phyloP scores from a whole-genome alignment of 2,797 vertebrate species.

The Cygnus olor region DNA sequence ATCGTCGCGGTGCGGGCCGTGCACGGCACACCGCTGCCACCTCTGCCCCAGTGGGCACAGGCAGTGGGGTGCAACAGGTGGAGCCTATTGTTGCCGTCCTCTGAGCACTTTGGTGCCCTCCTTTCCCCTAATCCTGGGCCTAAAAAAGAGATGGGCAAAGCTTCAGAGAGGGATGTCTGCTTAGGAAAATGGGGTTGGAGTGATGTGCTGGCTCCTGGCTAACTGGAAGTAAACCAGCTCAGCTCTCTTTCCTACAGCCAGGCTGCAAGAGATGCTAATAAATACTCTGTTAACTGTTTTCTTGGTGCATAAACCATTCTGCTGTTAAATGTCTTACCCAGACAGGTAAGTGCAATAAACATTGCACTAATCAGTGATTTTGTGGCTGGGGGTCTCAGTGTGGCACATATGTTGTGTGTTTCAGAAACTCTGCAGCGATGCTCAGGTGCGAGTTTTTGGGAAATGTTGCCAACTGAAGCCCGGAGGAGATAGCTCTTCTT shows the following conservation, averaged over 20 bases:
- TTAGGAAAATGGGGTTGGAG: not conserved
- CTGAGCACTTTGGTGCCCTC: not conserved
- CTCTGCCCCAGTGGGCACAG: not conserved
- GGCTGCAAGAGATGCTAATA: not conserved
- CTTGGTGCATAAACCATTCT: not conserved
- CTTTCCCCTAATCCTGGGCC: not conserved
- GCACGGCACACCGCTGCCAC: not conserved
- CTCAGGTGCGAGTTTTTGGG: conserved; percentile 90
- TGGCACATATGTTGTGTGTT: conserved; percentile 17
- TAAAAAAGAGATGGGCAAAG: not conserved
- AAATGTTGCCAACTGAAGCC: conserved; percentile 93
- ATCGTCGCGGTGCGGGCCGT: not conserved
- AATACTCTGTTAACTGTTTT: not conserved
- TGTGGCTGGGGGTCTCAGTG: not conserved
- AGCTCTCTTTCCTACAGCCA: not conserved
- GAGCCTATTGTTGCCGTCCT: not conserved
- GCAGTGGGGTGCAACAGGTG: not conserved
- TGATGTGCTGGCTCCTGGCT: not conserved
- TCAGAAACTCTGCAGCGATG: conserved; percentile 88
- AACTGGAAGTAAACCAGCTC: not conserved
- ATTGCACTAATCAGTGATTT: not conserved
- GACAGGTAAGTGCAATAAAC: not conserved
- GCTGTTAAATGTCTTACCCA: not conserved
- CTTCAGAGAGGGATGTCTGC: not conserved
- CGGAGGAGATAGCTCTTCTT: conserved; percentile 93